A percentile compares a stretch with the other conserved stretches of the same genome.
Conservation (phyloP, 2,113 vertebrate genomes). For the Campylomormyrus tamandua region DNA sequence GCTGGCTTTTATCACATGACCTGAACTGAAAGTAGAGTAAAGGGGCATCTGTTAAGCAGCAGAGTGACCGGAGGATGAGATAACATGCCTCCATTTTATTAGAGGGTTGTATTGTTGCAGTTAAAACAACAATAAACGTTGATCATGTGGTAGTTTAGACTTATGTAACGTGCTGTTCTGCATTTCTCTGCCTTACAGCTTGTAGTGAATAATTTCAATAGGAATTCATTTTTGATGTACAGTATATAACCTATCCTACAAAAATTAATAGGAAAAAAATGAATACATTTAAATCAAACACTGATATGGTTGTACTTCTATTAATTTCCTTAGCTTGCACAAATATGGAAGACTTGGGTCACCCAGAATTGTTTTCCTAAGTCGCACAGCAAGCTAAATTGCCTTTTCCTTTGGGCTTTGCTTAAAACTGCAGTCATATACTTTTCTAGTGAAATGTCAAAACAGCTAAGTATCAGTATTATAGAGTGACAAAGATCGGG, state of each 20-base stretch:
- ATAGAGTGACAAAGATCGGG: neutral
- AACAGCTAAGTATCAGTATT: neutral
- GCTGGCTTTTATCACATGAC: neutral
- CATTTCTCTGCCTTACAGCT: neutral
- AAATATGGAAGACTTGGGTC: neutral
- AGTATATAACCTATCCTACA: neutral
- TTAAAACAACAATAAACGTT: neutral
- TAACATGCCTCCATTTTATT: neutral
- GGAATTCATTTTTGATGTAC: neutral
- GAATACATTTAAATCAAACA: neutral
- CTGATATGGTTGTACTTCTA: neutral
- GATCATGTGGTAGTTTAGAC: neutral
- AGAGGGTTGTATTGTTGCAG: neutral
- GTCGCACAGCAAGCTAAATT: neutral
- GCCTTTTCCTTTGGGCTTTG: neutral
- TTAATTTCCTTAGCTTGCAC: neutral
- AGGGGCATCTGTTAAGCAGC: neutral
- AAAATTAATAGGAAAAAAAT: neutral
- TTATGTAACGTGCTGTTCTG: neutral
- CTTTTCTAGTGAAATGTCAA: neutral
- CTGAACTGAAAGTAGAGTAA: neutral
- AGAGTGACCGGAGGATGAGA: neutral
- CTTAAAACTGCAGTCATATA: neutral
- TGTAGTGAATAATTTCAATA: neutral
- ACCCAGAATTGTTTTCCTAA: neutral